These are phyloP conservation scores for Desmodus rotundus DNA, from an alignment of 2,113 vertebrate species.

Conservation along the genomic window DNA sequence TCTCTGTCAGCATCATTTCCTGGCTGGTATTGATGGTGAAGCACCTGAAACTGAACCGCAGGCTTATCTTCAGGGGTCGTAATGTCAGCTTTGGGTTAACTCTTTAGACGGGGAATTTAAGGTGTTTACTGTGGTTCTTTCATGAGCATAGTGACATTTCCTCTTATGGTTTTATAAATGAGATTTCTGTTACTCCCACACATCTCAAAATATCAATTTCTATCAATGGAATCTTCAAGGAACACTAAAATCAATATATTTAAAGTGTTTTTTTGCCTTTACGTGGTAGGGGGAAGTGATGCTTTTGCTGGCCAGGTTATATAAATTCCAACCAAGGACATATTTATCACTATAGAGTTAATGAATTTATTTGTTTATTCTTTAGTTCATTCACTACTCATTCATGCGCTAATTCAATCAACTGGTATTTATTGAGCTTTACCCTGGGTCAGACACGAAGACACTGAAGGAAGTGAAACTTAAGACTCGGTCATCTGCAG, in stretches of 20 bases:
- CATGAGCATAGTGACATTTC: background rate
- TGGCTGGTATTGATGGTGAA: background rate
- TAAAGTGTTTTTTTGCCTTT: background rate
- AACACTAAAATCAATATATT: background rate
- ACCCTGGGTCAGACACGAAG: background rate
- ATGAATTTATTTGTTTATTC: background rate
- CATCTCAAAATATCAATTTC: background rate
- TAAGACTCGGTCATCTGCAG: background rate
- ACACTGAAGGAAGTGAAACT: background rate
- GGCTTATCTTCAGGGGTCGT: background rate
- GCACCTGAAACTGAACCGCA: background rate
- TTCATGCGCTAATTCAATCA: background rate
- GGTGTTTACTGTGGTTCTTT: background rate
- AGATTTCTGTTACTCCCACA: background rate
- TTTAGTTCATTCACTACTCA: background rate
- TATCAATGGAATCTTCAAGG: slow-evolving; percentile 1
- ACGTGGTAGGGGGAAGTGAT: background rate
- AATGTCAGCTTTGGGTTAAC: background rate
- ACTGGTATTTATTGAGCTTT: background rate
- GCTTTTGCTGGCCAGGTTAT: background rate
- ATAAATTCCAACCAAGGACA: background rate
- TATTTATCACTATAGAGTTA: background rate
- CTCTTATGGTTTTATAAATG: background rate
- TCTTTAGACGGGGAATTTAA: background rate
- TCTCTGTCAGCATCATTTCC: background rate